A percentile compares a stretch with the other conserved stretches of the same genome.
phyloP scores from a whole-genome alignment of 1,140 invertebrate species.

The Bombus cullumanus region DNA sequence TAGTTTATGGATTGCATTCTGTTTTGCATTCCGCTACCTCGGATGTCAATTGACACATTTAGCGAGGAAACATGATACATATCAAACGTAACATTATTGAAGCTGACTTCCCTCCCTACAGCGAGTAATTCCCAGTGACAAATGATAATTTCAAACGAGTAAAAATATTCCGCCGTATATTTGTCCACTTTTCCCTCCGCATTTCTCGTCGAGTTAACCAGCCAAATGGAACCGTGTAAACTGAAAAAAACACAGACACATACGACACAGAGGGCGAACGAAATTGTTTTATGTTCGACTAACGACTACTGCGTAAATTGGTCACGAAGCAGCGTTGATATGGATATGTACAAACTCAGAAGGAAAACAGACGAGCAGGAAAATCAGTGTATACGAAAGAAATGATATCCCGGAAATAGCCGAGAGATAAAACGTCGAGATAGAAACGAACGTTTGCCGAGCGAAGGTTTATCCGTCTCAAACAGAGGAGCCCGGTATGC shows the following conservation, averaged over 20 bases:
- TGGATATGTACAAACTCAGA: neutral
- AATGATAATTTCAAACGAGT: neutral
- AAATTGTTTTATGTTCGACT: neutral
- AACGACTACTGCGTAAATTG: neutral
- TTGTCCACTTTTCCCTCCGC: too few relatives aligned
- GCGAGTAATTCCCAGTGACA: neutral
- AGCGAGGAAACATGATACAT: too few relatives aligned
- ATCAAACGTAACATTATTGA: neutral
- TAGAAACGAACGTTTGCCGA: neutral
- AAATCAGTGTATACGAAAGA: neutral
- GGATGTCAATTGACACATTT: too few relatives aligned
- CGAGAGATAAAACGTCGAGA: neutral
- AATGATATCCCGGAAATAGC: conserved; percentile 6
- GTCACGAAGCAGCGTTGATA: neutral
- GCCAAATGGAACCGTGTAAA: neutral
- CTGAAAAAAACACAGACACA: neutral
- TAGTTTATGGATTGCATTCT: neutral
- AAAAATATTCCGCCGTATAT: neutral
- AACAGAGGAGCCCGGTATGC: neutral
- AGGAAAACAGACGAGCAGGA: neutral
- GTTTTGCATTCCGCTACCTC: too few relatives aligned
- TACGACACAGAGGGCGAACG: neutral
- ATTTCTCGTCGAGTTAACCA: neutral
- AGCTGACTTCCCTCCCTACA: neutral
- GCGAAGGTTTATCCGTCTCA: conserved; percentile 3